Conservation (phyloP, 2,888 invertebrate genomes). For the Perithous albicinctus region DNA sequence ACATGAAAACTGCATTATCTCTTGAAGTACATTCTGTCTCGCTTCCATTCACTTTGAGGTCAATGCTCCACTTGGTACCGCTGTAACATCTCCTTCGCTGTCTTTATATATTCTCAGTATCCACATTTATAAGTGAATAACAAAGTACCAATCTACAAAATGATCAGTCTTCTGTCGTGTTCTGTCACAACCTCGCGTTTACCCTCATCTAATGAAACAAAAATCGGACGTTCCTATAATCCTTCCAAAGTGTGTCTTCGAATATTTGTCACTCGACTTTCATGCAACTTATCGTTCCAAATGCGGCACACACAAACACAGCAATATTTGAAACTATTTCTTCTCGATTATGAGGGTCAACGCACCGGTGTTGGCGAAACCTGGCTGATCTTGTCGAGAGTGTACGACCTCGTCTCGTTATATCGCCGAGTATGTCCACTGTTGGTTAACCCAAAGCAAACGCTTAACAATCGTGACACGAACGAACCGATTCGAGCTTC, state of each 20-base stretch:
- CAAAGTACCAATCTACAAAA: constrained; percentile 25
- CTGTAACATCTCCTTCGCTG: constrained; percentile 60
- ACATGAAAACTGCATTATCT: constrained; percentile 41
- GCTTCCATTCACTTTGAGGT: constrained; percentile 72
- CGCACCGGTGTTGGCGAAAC: constrained; percentile 48
- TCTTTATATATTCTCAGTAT: constrained; percentile 21
- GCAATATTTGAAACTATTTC: not conserved
- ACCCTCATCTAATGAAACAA: not conserved
- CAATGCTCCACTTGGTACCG: constrained; percentile 71
- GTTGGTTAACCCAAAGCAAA: constrained; percentile 30
- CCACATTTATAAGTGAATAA: too few species aligned
- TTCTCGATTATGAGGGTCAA: constrained; percentile 57
- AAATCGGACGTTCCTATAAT: not conserved
- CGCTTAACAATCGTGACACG: constrained; percentile 66
- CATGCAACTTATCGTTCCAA: not conserved
- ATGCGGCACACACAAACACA: not conserved
- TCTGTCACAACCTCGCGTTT: not conserved
- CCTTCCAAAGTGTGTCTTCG: not conserved
- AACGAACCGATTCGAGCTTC: constrained; percentile 60
- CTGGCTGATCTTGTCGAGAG: constrained; percentile 24
- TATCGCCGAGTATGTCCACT: constrained; percentile 8
- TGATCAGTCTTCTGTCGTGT: not conserved
- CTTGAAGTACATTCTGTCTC: constrained; percentile 63
- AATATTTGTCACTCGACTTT: constrained; percentile 23
- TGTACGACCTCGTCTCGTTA: constrained; percentile 54